Conservation (phyloP, 2,888 invertebrate species). For the Autographa gamma region DNA sequence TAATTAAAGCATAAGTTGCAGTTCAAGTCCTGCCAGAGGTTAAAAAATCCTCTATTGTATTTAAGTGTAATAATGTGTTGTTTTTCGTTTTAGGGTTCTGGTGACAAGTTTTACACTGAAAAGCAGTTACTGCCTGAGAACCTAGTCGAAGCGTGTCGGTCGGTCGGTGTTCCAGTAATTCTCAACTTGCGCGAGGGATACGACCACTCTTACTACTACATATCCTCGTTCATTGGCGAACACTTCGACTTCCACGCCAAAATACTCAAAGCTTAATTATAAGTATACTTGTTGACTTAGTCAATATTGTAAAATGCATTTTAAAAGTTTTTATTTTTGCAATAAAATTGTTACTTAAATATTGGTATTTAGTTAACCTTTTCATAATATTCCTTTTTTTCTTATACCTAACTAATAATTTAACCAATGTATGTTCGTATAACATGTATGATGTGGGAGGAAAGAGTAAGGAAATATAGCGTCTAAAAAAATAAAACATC, state of each 20-base stretch:
- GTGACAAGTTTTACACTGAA: constrained; percentile 93
- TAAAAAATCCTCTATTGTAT: no score
- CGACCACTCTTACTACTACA: constrained; percentile 98
- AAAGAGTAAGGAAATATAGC: no score
- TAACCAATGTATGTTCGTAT: no score
- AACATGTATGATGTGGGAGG: no score
- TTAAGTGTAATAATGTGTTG: neutral
- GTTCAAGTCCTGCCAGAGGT: no score
- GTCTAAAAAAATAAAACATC: constrained; percentile 21
- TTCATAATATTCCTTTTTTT: no score
- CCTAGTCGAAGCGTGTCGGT: constrained; percentile 92
- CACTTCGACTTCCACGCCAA: constrained; percentile 97
- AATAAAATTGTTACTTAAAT: constrained; percentile 59
- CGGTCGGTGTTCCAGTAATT: constrained; percentile 91
- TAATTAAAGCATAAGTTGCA: no score
- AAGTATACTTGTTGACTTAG: constrained; percentile 38
- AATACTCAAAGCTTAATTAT: constrained; percentile 89
- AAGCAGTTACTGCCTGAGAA: constrained; percentile 95
- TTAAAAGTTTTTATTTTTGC: constrained; percentile 60
- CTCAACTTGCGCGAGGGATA: constrained; percentile 94
- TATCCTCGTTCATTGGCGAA: constrained; percentile 96
- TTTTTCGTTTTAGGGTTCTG: constrained; percentile 90
- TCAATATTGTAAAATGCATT: constrained; percentile 62
- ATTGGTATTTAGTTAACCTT: constrained; percentile 7
- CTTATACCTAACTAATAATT: no score